phyloP scores from a whole-genome alignment of 2,113 vertebrate species.

The rabbit (Oryctolagus cuniculus) region DNA sequence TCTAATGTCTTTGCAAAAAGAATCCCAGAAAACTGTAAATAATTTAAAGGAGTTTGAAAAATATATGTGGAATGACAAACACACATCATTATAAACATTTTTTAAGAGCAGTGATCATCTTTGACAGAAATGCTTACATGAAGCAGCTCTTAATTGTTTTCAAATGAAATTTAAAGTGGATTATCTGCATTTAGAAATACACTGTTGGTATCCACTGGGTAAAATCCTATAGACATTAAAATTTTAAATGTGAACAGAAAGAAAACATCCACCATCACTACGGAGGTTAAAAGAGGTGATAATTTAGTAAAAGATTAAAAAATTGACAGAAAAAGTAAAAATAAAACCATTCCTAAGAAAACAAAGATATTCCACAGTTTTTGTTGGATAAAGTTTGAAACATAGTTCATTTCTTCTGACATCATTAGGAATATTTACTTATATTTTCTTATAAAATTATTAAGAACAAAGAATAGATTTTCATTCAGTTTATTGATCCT shows the following conservation, averaged over 20 bases:
- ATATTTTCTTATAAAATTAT: background rate
- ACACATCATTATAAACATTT: slow-evolving; percentile 28
- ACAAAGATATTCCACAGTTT: background rate
- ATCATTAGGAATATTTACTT: background rate
- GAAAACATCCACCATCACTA: background rate
- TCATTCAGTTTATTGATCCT: background rate
- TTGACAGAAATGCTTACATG: background rate
- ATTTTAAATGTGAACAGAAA: background rate
- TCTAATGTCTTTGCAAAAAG: slow-evolving; percentile 53
- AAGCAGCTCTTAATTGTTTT: slow-evolving; percentile 36
- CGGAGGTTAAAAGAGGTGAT: background rate
- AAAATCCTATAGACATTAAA: background rate
- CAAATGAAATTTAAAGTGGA: background rate
- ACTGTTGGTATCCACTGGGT: background rate
- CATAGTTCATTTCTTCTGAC: background rate
- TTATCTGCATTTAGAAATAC: slow-evolving; percentile 11
- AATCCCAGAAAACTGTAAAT: slow-evolving; percentile 60
- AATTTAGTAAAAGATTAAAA: slow-evolving; percentile 19
- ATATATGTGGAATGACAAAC: slow-evolving; percentile 12
- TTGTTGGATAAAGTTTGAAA: slow-evolving; percentile 30
- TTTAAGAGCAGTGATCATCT: background rate
- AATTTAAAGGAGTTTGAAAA: slow-evolving; percentile 40
- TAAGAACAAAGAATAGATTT: background rate
- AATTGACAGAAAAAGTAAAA: background rate
- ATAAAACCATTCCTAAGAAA: background rate